Evolutionary conservation across 2,888 invertebrate genomes (phyloP).

Genomic region (Aleiodes alternator): DNA sequence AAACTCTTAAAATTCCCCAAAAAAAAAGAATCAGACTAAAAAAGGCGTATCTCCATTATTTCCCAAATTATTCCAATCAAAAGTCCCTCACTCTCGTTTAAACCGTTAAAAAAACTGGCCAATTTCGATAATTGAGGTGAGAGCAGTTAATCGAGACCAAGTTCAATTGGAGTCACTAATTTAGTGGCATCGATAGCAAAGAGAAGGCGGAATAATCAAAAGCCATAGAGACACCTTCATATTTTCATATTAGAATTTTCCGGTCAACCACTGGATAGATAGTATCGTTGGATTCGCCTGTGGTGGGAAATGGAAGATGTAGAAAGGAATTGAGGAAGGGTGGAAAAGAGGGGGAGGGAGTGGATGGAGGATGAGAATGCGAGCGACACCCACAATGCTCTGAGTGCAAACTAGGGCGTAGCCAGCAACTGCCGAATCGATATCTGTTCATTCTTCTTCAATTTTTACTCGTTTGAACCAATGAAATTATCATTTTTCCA

Average conservation of each 20-base stretch:
- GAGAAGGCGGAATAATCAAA: neutral
- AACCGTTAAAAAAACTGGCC: no score
- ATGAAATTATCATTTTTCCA: neutral
- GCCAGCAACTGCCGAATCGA: conserved; percentile 64
- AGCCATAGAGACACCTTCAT: conserved; percentile 3
- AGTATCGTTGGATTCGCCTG: neutral
- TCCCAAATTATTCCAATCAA: no score
- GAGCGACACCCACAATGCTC: conserved; percentile 42
- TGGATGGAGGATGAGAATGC: conserved; percentile 1
- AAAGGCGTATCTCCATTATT: no score
- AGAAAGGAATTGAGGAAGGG: conserved; percentile 16
- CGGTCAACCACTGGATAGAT: conserved; percentile 30
- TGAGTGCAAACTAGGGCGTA: conserved; percentile 65
- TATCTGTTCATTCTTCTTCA: conserved; percentile 64
- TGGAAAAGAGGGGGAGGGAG: neutral
- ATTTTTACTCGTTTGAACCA: conserved; percentile 49
- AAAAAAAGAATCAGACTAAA: no score
- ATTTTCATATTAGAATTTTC: conserved; percentile 26
- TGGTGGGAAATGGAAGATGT: conserved; percentile 21
- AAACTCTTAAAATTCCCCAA: no score
- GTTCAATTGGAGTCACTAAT: conserved; percentile 39
- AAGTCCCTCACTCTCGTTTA: no score
- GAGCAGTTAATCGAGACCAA: conserved; percentile 41
- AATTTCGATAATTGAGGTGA: neutral
- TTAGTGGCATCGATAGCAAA: conserved; percentile 20